A percentile compares a stretch with the other conserved stretches of the same genome.
phyloP scores from a whole-genome alignment of 30 jellyfish, hydroid and myxozoan species.

The Catostylus mosaicus region DNA sequence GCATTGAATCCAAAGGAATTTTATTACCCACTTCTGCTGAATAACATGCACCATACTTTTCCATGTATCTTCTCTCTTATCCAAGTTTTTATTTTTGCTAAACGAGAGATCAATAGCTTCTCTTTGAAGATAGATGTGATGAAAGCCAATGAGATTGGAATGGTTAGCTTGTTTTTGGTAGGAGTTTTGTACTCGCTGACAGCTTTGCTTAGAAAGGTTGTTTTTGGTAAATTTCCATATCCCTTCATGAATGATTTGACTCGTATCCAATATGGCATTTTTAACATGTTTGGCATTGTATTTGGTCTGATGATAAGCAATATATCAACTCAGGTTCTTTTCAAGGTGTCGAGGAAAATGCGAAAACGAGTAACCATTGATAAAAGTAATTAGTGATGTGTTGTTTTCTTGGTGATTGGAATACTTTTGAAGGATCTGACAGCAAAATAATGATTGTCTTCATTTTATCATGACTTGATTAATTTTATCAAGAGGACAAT shows the following conservation, averaged over 20 bases:
- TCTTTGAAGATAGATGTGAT: conserved; percentile 41
- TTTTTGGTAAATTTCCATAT: conserved; percentile 40
- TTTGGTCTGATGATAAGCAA: conserved; percentile 57
- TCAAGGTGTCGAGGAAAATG: conserved; percentile 24
- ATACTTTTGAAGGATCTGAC: no score
- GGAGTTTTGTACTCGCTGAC: conserved; percentile 6
- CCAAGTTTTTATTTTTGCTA: conserved; percentile 54
- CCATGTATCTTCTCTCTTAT: conserved; percentile 58
- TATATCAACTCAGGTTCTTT: conserved; percentile 34
- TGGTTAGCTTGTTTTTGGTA: conserved; percentile 34
- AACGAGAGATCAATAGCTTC: conserved; percentile 56
- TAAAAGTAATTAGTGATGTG: conserved; percentile 9
- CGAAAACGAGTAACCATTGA: background rate
- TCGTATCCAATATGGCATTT: conserved; percentile 36
- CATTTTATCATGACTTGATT: no score
- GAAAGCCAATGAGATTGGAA: conserved; percentile 66
- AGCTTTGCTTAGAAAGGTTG: conserved; percentile 3
- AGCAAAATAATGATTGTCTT: no score
- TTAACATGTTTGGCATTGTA: conserved; percentile 33
- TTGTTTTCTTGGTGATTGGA: background rate
- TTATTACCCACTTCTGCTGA: conserved; percentile 46
- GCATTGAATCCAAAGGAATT: conserved; percentile 49
- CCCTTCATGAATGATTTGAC: conserved; percentile 62
- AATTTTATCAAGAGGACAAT: no score
- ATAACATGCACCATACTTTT: conserved; percentile 75